Base-by-base conservation (phyloP, 2,797 vertebrate species). In the Vultur gryphus region DNA sequence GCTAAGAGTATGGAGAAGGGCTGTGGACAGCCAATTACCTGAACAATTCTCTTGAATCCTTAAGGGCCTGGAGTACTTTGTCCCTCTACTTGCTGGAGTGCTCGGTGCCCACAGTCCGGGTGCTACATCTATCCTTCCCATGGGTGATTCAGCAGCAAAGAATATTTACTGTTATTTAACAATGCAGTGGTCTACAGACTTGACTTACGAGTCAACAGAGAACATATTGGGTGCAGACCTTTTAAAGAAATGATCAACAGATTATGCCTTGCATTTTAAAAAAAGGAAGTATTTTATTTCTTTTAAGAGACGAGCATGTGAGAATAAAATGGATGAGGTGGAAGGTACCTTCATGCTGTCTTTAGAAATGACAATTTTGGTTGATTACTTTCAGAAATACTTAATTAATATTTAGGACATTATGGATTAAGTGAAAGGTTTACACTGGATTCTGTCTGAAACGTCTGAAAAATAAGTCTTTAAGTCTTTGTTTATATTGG, bases 401-500 rank as follows among this genome's bases (percentile, higher is more conserved):
- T 55, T 78, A 67, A 90, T 79, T 89, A 90, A 92, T 65, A 66
- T 82, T 84, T 82, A 73, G 87, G 58, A 46, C 84, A 90, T 85
- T 93, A 77, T 24, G 80, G 90, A 96, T 84, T 82, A 93, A 95
- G 73, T 86, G 66, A 86, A 93, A 90, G 55, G 89, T 90, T 95
- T 91, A 91, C 81, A 86, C 49, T 84, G 87, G 80, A 79, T 94
- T 94, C 77, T 57, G 69, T 77, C 79, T 93, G 84, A 95, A 96
- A 94, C 11, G 8, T 77, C 92, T 91, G 2, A 93, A 97, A 96
- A 91, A 87, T 86, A 95, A 97, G 73, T 85, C 85, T 96, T 91
- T 95, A 94, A 91, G 87, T 84, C 92, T 66, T 73, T 94, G 92
- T 96, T 97, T 95, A 91, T 79, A 55, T 86, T 97, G 96, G 96